Base-by-base conservation (phyloP, 2,113 vertebrate species). In the Perca fluviatilis region DNA sequence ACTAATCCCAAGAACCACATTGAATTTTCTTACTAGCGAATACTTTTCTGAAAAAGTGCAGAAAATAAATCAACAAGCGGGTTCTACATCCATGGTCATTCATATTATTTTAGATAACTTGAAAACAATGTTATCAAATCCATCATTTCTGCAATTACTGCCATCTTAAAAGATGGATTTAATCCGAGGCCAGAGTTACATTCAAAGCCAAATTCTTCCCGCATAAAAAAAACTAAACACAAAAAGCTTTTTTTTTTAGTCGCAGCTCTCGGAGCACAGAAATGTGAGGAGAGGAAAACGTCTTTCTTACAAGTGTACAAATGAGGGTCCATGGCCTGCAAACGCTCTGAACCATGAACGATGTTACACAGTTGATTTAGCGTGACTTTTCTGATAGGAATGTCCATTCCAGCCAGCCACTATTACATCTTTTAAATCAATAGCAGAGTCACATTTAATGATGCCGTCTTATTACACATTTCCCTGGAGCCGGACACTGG, bases 401-500 rank as follows among this genome's bases (percentile, higher is more conserved):
- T 30, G 62, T 57, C 83, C 50, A 84, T 86, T 86, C 56, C 69
- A 73, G 49, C 54, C 50, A 12, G 70, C 66, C 71, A 47, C 65
- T 79, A 76, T 83, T 82, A 57, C 80, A 76, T 65, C 88, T 86
- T 87, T 83, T 82, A 86, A 91, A 92, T 90, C 84, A 91, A 89
- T 80, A 90, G 50, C 64, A 57, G 69, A 47, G 74, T 81, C 77
- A 74, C 82, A 53, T 80, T 88, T 92, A 90, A 92, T 82, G 84
- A 79, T 40, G 53, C 56, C 74, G 61, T 85, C 85, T 67, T 46
- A 78, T 86, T 88, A 80, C 83, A 67, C 77, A 69, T 68, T 76
- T 83, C 69, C 89, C 89, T 73, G 75, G 69, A 89, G 93, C 77
- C 9, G 10, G 21, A 86, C 80, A 69, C 77, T 74, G 56, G 76